phyloP scores from a whole-genome alignment of 2,888 invertebrate genomes.

The Hololepta plana region DNA sequence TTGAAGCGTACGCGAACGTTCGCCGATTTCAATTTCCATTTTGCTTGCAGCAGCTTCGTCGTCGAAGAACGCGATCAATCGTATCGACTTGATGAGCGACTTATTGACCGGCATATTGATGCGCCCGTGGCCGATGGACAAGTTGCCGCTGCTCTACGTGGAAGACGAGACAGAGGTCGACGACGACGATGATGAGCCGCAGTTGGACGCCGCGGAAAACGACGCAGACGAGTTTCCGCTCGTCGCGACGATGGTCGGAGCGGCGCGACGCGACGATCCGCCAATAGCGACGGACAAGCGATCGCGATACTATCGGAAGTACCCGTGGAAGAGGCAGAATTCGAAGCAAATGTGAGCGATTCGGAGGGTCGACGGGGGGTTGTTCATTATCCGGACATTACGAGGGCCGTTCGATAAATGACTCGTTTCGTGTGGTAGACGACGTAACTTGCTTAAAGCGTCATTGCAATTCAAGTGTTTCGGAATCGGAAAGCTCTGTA shows the following conservation, averaged over 20 bases:
- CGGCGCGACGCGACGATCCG: slow-evolving; percentile 6
- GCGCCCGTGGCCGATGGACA: slow-evolving; percentile 19
- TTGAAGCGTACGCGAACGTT: no score
- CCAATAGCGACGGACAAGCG: slow-evolving; percentile 24
- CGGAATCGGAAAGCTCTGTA: no score
- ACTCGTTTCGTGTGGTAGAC: no score
- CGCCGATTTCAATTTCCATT: no score
- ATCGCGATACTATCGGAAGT: slow-evolving; percentile 38
- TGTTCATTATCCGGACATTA: no score
- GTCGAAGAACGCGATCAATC: slow-evolving; percentile 2
- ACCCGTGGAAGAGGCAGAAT: slow-evolving; percentile 44
- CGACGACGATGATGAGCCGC: neutral
- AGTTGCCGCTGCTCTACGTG: slow-evolving; percentile 23
- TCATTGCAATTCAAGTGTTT: no score
- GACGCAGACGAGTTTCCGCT: slow-evolving; percentile 6
- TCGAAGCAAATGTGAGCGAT: slow-evolving; percentile 17
- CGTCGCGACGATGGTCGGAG: slow-evolving; percentile 4
- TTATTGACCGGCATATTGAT: slow-evolving; percentile 17
- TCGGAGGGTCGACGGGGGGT: no score
- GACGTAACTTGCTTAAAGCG: no score
- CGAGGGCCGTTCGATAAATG: no score
- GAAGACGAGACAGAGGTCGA: slow-evolving; percentile 14
- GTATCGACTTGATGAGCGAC: slow-evolving; percentile 13
- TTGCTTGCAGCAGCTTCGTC: no score
- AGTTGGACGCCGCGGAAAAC: slow-evolving; percentile 1